phyloP scores from a whole-genome alignment of 2,113 vertebrate genomes.

The Neodon shergylaensis region DNA sequence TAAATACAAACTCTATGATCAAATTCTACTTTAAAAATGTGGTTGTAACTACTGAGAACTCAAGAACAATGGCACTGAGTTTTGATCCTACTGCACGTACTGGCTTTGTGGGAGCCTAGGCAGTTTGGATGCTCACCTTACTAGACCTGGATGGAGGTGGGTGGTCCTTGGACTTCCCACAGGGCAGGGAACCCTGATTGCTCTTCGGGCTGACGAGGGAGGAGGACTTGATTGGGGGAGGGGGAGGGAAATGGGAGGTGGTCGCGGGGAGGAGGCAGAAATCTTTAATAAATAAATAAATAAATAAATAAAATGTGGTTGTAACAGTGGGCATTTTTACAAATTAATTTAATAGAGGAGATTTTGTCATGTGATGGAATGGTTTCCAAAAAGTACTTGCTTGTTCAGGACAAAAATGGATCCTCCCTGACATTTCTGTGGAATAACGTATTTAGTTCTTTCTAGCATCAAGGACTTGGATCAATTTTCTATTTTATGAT shows the following conservation, averaged over 20 bases:
- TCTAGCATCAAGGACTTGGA: background rate
- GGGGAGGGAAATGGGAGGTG: too few species aligned
- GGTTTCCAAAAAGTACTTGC: background rate
- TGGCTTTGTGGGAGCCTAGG: too few species aligned
- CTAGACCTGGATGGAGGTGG: too few species aligned
- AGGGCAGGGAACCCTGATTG: too few species aligned
- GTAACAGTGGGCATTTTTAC: background rate
- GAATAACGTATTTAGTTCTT: background rate
- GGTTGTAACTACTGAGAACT: background rate
- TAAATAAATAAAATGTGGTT: background rate
- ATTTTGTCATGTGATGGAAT: background rate
- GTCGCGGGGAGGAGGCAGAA: too few species aligned
- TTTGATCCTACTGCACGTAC: too few species aligned
- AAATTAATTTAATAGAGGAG: background rate
- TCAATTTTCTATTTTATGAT: constrained; percentile 17
- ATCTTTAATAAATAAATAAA: too few species aligned
- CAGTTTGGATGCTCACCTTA: too few species aligned
- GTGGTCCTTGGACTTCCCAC: too few species aligned
- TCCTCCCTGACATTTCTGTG: background rate
- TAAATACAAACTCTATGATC: background rate
- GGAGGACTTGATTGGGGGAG: too few species aligned
- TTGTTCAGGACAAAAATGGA: background rate
- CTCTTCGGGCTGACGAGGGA: too few species aligned
- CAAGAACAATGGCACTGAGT: too few species aligned
- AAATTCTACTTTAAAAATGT: background rate